Evolutionary conservation across 2,888 invertebrate genomes (phyloP).

Genomic region (Diloba caeruleocephala): DNA sequence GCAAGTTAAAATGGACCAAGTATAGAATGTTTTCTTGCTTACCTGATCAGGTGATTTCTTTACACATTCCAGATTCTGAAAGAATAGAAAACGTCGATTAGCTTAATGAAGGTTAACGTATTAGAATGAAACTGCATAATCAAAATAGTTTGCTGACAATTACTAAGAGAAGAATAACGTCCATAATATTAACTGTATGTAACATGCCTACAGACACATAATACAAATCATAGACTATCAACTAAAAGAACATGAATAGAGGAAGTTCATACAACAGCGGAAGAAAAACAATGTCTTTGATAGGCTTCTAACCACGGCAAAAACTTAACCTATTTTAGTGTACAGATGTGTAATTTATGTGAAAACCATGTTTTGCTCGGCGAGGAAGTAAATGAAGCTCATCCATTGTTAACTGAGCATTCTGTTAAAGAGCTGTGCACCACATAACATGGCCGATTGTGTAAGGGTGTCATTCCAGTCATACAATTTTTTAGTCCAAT

Average conservation of each 20-base stretch:
- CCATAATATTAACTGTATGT: too few species aligned
- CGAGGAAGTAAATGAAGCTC: conserved; percentile 44
- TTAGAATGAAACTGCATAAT: too few species aligned
- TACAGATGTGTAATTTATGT: conserved; percentile 31
- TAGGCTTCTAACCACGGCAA: conserved; percentile 20
- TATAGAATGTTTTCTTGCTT: conserved; percentile 10
- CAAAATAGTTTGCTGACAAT: too few species aligned
- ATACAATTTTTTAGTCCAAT: too few species aligned
- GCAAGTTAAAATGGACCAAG: background rate
- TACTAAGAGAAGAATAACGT: too few species aligned
- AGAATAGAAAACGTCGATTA: conserved; percentile 37
- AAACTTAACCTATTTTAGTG: conserved; percentile 32
- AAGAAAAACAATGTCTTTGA: conserved; percentile 32
- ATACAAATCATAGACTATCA: background rate
- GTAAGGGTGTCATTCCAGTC: too few species aligned
- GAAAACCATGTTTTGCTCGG: conserved; percentile 43
- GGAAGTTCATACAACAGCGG: conserved; percentile 32
- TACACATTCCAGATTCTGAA: conserved; percentile 55
- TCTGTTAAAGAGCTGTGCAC: conserved; percentile 17
- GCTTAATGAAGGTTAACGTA: background rate
- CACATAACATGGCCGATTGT: conserved; percentile 10
- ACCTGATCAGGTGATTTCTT: conserved; percentile 51
- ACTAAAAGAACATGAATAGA: conserved; percentile 8
- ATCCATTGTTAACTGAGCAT: conserved; percentile 41
- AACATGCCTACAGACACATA: background rate